A percentile compares a stretch with the other conserved stretches of the same genome.
phyloP scores from a whole-genome alignment of 2,888 invertebrate genomes.

The Rhodophaea formosa region DNA sequence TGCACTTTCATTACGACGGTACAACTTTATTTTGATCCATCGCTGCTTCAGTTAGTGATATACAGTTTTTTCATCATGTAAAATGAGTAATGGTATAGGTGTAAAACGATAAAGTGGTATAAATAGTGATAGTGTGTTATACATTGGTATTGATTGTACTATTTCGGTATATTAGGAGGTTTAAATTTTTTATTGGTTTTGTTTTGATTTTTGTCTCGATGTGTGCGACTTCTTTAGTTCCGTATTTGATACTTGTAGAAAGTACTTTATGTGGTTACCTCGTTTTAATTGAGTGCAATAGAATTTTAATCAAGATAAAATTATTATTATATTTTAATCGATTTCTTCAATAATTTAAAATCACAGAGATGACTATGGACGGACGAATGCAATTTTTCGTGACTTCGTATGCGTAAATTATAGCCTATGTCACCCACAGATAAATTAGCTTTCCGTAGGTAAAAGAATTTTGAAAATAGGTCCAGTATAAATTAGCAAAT shows the following conservation, averaged over 20 bases:
- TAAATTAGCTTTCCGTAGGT: no score
- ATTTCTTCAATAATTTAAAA: no score
- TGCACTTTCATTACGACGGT: conserved; percentile 12
- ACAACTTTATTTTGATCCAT: conserved; percentile 28
- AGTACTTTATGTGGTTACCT: conserved; percentile 29
- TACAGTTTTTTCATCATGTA: fast-evolving
- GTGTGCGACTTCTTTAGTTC: conserved; percentile 48
- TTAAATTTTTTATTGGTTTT: conserved; percentile 44
- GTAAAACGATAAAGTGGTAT: not conserved
- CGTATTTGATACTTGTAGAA: conserved; percentile 41
- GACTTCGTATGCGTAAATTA: no score
- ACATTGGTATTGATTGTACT: conserved; percentile 44
- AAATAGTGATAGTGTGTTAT: conserved; percentile 27
- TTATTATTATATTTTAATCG: no score
- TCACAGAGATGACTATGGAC: no score
- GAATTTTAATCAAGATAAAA: not conserved
- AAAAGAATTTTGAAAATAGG: no score
- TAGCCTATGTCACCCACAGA: no score
- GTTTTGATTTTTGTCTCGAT: conserved; percentile 45
- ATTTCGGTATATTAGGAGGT: conserved; percentile 41
- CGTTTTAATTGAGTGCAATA: not conserved
- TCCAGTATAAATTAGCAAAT: no score
- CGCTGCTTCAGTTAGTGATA: conserved; percentile 26
- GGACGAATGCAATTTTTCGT: no score
- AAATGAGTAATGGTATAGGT: conserved; percentile 37